Conservation (phyloP, 23 tunicate species). For the Corella eumyota region DNA sequence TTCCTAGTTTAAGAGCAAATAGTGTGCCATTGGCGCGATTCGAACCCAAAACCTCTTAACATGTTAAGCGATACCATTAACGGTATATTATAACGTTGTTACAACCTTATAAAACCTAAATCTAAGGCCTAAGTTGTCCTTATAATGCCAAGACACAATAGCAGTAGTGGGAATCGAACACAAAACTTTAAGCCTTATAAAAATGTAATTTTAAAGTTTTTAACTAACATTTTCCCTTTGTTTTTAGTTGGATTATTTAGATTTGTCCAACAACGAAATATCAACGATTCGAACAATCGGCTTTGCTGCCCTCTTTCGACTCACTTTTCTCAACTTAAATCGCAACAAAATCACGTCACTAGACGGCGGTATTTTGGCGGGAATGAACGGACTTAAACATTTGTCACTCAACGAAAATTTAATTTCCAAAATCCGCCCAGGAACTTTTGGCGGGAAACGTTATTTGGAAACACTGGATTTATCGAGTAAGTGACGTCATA, state of each 20-base stretch:
- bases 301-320: conserved; percentile 24
- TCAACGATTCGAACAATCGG: conserved; percentile 10
- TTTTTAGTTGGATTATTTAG: conserved; percentile 9
- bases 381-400: conserved; percentile 8
- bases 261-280: conserved; percentile 31
- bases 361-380: conserved; percentile 40
- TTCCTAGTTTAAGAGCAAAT: no score
- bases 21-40: no score
- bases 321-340: conserved; percentile 18
- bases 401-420: conserved; percentile 16
- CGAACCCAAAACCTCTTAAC: no score
- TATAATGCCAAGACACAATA: no score
- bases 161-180: no score
- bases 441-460: conserved; percentile 32
- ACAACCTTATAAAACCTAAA: no score
- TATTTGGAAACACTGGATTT: conserved; percentile 24
- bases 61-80: no score
- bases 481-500: conserved; percentile 11
- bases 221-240: no score
- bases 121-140: no score
- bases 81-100: no score
- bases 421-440: conserved; percentile 6
- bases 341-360: conserved; percentile 25
- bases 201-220: no score
- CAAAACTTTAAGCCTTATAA: no score